Evolutionary conservation across 2,113 vertebrate genomes (phyloP).

Genomic region (Tonatia bakeri): DNA sequence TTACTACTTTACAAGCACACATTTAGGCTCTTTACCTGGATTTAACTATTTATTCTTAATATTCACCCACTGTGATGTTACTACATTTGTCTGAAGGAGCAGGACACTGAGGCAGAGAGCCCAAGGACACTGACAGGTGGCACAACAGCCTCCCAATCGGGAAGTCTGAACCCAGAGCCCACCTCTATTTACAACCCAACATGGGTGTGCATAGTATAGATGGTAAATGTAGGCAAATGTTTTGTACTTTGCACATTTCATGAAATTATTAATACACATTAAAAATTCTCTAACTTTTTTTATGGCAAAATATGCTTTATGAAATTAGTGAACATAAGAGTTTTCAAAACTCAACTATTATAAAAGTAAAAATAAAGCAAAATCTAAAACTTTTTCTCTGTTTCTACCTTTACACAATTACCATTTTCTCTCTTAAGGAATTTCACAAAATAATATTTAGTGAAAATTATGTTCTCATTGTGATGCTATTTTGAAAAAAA

Average conservation of each 20-base stretch:
- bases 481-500: neutral
- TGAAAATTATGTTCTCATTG: neutral
- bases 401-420: neutral
- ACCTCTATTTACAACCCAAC: neutral
- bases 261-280: neutral
- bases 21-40: neutral
- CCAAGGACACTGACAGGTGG: neutral
- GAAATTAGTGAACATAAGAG: neutral
- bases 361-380: neutral
- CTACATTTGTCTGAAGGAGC: neutral
- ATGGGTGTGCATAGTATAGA: neutral
- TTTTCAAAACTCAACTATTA: neutral
- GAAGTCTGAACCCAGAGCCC: neutral
- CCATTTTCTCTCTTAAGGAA: neutral
- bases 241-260: neutral
- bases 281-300: neutral
- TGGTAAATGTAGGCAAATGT: neutral
- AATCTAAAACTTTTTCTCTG: neutral
- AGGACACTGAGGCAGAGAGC: neutral
- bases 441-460: conserved; percentile 33
- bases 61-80: neutral
- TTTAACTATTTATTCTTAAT: neutral
- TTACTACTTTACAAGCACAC: neutral
- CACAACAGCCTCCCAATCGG: neutral
- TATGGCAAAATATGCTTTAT: neutral